Percentiles rank a stretch among this genome's conserved stretches.
phyloP scores from a whole-genome alignment of 1,140 invertebrate genomes.

The Pseudomyrmex gracilis region DNA sequence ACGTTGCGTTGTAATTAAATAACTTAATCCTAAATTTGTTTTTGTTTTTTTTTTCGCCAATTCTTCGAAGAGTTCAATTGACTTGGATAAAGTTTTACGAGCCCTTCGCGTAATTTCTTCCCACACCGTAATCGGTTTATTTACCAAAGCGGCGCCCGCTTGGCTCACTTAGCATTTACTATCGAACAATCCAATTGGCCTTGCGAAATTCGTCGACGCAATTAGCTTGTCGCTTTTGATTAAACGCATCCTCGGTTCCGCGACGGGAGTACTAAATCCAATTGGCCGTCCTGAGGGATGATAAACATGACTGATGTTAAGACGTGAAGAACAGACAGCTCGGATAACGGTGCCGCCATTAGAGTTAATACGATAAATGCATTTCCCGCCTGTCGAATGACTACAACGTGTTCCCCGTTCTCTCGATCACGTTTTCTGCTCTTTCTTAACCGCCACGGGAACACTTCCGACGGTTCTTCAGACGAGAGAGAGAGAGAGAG shows the following conservation, averaged over 20 bases:
- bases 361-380: constrained; percentile 48
- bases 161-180: constrained; percentile 30
- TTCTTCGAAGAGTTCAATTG: not conserved
- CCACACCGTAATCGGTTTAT: constrained; percentile 3
- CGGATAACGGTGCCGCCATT: constrained; percentile 8
- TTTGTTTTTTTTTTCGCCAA: not conserved
- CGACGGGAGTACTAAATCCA: constrained; percentile 41
- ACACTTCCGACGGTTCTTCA: constrained; percentile 31
- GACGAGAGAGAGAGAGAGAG: too few relatives aligned
- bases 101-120: too few relatives aligned
- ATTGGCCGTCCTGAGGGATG: constrained; percentile 40
- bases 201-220: constrained; percentile 53
- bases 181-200: constrained; percentile 49
- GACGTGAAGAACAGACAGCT: not conserved
- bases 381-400: constrained; percentile 27
- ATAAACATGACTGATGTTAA: constrained; percentile 55
- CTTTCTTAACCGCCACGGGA: not conserved
- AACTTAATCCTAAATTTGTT: too few relatives aligned
- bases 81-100: not conserved
- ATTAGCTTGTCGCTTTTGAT: constrained; percentile 60
- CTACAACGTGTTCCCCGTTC: not conserved
- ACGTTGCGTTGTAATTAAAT: too few relatives aligned
- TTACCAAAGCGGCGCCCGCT: not conserved
- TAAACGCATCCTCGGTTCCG: constrained; percentile 7
- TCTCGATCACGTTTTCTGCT: not conserved